Base-by-base conservation (phyloP, 92 coral and sea anemone species). In the Bergia puertoricense region DNA sequence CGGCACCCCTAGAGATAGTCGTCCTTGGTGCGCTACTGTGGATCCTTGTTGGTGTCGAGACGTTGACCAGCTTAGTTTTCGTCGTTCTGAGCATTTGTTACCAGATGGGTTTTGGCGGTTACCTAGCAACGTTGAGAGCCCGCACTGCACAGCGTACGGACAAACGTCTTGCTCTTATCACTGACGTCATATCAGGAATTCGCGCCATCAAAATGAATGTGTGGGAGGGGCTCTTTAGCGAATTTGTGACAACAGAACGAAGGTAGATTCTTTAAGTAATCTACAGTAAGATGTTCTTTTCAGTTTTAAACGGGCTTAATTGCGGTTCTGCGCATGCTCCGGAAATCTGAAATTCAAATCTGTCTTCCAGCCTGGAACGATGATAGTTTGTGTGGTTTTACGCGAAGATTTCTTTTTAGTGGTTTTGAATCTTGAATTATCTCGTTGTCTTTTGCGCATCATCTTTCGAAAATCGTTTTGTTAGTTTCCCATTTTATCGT, bases 121-220 rank as follows among this genome's bases (percentile, higher is more conserved):
- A 54, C 30, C 38, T 81, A 59, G 85, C 85, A 66, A 57, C 46
- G 42, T 44, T 81, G 8, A 62, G 85, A 8, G 85, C 67, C 48
- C 85, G 74, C 36, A 81, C 85, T 8, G 72, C 85, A 18, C 57
- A 8, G 9, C 56, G 9, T 81, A 81, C 85, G 8, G 85, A 81
- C 73, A 81, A 57, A 20, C 85, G 85, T 22, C 85, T 81, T 59
- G 23, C 71, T 37, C 51, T 81, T 39, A 40, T 81, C 36, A 81
- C 85, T 57, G 85, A 81, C 38, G 23, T 81, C 50, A 81, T 81
- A 57, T 57, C 73, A 42, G 85, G 85, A 81, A 81, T 81, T 54
- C 85, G 85, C 73, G 68, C 72, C 50, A 81, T 81, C 46, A 81
- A 81, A 57, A 81, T 81, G 46, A 81, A 81, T 39, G 85, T 81